phyloP scores from a whole-genome alignment of 2,113 vertebrate genomes.

The Danio rerio region DNA sequence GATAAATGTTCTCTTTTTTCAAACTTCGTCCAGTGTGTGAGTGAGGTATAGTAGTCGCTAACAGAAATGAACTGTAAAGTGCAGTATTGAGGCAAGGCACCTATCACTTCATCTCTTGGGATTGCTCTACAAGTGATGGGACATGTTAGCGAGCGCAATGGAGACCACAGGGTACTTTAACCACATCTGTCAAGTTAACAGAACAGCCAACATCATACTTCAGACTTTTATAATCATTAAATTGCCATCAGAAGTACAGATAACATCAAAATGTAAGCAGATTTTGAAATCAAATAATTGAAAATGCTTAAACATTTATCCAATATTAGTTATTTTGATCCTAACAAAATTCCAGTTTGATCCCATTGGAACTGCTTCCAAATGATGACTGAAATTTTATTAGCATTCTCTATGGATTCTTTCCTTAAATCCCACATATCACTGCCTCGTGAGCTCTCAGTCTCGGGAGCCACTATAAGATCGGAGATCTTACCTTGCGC shows the following conservation, averaged over 20 bases:
- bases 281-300: background rate
- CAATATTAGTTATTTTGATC: background rate
- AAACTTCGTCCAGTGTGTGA: conserved; percentile 40
- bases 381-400: background rate
- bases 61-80: conserved; percentile 1
- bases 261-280: background rate
- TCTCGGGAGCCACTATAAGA: background rate
- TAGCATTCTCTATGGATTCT: background rate
- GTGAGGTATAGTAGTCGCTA: conserved; percentile 6
- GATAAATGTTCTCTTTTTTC: background rate
- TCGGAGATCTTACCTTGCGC: conserved; percentile 75
- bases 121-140: conserved; percentile 29
- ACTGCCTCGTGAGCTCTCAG: background rate
- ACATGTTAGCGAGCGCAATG: background rate
- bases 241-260: background rate
- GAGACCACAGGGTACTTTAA: conserved; percentile 2
- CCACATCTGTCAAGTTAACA: conserved; percentile 4
- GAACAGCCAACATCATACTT: background rate
- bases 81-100: background rate
- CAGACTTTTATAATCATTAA: background rate
- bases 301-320: background rate
- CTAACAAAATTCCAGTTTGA: background rate
- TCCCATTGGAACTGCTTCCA: background rate
- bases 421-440: background rate
- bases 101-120: background rate